Evolutionary conservation across 2,113 vertebrate genomes (phyloP), one percentile per base, ranked within the genome.

Genomic region (Struthio camelus): DNA sequence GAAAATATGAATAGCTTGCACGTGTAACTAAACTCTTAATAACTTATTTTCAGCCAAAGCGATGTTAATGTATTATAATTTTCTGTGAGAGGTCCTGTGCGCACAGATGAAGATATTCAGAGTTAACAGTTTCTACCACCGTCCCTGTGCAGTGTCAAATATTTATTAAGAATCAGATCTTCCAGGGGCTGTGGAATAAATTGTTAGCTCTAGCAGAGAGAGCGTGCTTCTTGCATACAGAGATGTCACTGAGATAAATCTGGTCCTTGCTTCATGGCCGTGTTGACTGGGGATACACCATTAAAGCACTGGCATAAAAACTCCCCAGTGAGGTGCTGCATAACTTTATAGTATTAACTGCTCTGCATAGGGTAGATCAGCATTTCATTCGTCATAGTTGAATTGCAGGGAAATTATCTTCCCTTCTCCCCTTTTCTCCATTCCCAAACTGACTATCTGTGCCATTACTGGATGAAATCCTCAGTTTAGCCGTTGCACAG

Each of bases 321-420:
- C 9, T 64, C 30, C n/a, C 34, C 78, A 58, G 34, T 69, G 56
- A 87, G 40, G 25, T 8, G 11, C 46, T 40, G 14, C 11, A 0
- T 42, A 30, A 23, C 46, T 23, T 13, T 30, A 27, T n/a, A 10
- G 5, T 13, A 20, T n/a, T 64, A 36, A 36, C 30, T 75, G 27
- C n/a, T 46, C 0, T 14, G 7, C 8, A 2, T 46, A 51, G 50
- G 14, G 22, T 20, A 42, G 50, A 40, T 10, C 8, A 65, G 27
- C 17, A 5, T 75, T 84, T 80, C 0, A 0, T 71, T 65, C 11
- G 0, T 23, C n/a, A 32, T 0, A 42, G 48, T 51, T 85, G 59
- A 46, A 56, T 20, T 85, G 30, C 25, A 61, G 38, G 48, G 48
- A 67, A 65, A 38, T 14, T 16, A 1, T 65, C 18, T 20, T 85